Evolutionary conservation across 2,888 invertebrate species (phyloP), one percentile per base, ranked within the genome.

Genomic region (Seira sanloemensis): DNA sequence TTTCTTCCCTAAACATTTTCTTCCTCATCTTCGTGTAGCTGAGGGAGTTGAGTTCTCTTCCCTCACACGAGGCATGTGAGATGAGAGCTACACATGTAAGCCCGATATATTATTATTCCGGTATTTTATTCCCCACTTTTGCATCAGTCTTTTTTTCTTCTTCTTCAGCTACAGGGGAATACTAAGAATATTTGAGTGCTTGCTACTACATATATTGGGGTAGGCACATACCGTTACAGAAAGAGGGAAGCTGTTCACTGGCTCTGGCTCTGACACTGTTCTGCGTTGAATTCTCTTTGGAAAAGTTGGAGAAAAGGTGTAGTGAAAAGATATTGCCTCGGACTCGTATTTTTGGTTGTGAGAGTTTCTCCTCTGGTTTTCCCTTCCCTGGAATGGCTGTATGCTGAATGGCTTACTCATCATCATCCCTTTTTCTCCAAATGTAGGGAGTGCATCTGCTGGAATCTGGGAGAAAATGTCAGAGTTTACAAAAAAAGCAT

Each of bases 341-440:
- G n/a, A n/a, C n/a, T n/a, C n/a, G 50, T 50, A 12, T 37, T 37
- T 12, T 37, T 37, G 50, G n/a, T 2, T 50, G 50, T 50, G 50
- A 2, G 50, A 7, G 50, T 2, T 16, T 12, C 2, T 12, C 37
- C n/a, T 50, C 50, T 50, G 50, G 50, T 7, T 37, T 37, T 37
- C 12, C 50, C 50, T 50, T 37, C 37, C 12, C 37, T n/a, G n/a
- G n/a, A n/a, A n/a, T n/a, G n/a, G n/a, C n/a, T n/a, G n/a, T n/a
- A n/a, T n/a, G n/a, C n/a, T n/a, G n/a, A n/a, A n/a, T n/a, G 50
- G 50, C 50, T 50, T 50, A 50, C 50, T 50, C 50, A 50, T 50
- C 50, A n/a, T 16, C 50, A 50, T 50, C 50, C n/a, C n/a, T n/a
- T n/a, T n/a, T n/a, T n/a, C n/a, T n/a, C n/a, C n/a, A n/a, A n/a